Percentiles rank a stretch among this genome's conserved stretches.
phyloP scores from a whole-genome alignment of 2,888 invertebrate genomes.

The Colletes collaris region DNA sequence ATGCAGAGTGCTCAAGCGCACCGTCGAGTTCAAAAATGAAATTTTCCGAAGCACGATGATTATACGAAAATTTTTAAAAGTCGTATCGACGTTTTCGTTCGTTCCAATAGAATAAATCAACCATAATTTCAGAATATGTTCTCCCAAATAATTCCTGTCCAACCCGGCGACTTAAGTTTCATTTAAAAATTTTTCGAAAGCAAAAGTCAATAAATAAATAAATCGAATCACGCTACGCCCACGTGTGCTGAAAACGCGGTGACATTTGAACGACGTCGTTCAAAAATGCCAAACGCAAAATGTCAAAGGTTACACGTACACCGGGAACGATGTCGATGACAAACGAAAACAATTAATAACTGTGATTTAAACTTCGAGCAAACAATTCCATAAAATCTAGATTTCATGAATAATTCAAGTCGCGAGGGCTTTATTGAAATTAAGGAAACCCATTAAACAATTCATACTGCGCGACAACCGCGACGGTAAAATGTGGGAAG shows the following conservation, averaged over 20 bases:
- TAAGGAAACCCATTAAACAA: constrained; percentile 3
- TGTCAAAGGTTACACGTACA: not conserved
- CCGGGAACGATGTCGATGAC: not conserved
- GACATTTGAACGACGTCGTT: not conserved
- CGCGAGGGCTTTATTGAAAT: not conserved
- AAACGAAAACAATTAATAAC: not conserved
- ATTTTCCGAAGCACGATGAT: not conserved
- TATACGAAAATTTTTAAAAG: not conserved
- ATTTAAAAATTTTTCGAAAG: constrained; percentile 1
- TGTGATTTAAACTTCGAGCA: not conserved
- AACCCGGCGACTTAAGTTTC: not conserved
- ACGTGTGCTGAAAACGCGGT: not conserved
- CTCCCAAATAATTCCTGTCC: too few relatives aligned
- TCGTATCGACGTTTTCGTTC: too few relatives aligned
- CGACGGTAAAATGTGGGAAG: not conserved
- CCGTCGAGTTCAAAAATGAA: not conserved
- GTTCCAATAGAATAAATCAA: too few relatives aligned
- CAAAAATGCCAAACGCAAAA: not conserved
- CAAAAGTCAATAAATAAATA: not conserved
- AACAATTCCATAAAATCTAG: not conserved
- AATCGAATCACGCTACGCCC: not conserved
- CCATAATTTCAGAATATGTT: too few relatives aligned
- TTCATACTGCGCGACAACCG: not conserved
- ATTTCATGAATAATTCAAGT: not conserved
- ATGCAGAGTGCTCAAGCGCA: not conserved